Base-by-base conservation (phyloP, 2,797 vertebrate species). In the Leptatherina wallacei region DNA sequence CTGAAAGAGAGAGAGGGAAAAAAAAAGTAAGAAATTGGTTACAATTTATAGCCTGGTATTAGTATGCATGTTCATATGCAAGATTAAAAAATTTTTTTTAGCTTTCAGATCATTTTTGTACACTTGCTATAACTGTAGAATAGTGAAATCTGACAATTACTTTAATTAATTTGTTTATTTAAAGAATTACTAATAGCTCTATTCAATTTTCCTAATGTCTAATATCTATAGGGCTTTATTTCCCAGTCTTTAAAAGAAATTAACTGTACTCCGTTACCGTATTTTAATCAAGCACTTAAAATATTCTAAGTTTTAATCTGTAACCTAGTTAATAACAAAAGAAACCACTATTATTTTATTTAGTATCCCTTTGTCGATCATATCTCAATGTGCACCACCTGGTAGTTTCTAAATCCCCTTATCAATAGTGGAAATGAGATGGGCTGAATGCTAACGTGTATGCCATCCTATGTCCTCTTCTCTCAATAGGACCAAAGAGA, bases 401-500 rank as follows among this genome's bases (percentile, higher is more conserved):
- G 20, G 36, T 76, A 79, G 51, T 78, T 74, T 85, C 32, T 61
- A 73, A 82, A 88, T 83, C 72, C 67, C 55, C 78, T 87, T 40
- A 85, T 85, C 64, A 84, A 44, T 63, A 69, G 58, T 7, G 79
- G 69, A 47, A 75, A 69, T 76, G 58, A 80, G 40, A 74, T 47
- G 18, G 49, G 36, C 77, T 61, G 68, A 81, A 69, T 89, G 83
- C 87, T 91, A 87, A 93, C 92, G 83, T 86, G 78, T 82, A 83
- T 89, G 72, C 83, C 88, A 69, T 83, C 77, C 80, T 91, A 71
- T 91, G 81, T 93, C 84, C 85, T 86, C 85, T 88, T 89, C 77
- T 93, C 73, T 91, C 85, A 90, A 83, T 88, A 95, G 94, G 93
- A 92, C 89, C 85, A 87, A 93, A 92, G 88, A 67, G 90, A 93